Conservation (phyloP, 2,797 vertebrate genomes). For the Momotus momota region DNA sequence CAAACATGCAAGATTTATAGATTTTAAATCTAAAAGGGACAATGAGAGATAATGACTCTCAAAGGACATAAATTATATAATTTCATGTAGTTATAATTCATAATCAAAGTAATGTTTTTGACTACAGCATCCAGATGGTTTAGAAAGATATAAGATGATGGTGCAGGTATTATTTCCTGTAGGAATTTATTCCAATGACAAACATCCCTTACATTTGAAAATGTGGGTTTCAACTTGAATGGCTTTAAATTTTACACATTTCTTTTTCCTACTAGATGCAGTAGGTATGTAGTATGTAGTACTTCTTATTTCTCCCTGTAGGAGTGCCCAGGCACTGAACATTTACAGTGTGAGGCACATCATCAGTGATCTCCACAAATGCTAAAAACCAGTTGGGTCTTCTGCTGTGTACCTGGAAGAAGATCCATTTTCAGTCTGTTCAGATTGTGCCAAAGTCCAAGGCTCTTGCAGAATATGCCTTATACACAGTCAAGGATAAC, state of each 20-base stretch:
- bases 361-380: neutral
- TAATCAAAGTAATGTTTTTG: neutral
- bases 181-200: neutral
- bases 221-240: neutral
- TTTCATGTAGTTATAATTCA: neutral
- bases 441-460: neutral
- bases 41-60: neutral
- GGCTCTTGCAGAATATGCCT: neutral
- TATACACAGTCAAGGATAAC: neutral
- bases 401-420: neutral
- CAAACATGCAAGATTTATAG: neutral
- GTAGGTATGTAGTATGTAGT: neutral
- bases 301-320: neutral
- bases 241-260: neutral
- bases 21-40: neutral
- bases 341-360: neutral
- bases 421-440: neutral
- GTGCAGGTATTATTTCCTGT: neutral
- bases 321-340: neutral
- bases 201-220: neutral
- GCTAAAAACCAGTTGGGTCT: neutral
- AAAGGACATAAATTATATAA: neutral
- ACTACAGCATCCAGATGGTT: neutral
- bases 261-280: neutral
- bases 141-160: neutral